Conservation (phyloP, 2,888 invertebrate genomes). For the Cephus runcator region DNA sequence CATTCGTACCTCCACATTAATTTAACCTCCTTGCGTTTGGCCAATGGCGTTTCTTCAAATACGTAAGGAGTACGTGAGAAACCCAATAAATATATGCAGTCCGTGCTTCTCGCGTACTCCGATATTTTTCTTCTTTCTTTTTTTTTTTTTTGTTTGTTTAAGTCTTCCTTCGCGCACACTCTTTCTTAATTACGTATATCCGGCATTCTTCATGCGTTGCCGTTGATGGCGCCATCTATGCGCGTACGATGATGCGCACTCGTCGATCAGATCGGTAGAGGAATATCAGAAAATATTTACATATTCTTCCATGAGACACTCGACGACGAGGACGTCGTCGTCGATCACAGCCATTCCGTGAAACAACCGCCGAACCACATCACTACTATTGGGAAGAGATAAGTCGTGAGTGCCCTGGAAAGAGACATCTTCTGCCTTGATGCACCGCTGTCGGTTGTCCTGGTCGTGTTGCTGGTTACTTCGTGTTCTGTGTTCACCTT, state of each 20-base stretch:
- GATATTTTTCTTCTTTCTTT: background rate
- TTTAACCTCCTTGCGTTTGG: no score
- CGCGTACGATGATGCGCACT: background rate
- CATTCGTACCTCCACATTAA: background rate
- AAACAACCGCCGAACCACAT: constrained; percentile 88
- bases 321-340: constrained; percentile 20
- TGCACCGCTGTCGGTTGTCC: constrained; percentile 60
- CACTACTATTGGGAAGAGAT: constrained; percentile 83
- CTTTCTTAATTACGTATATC: background rate
- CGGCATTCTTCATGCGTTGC: background rate
- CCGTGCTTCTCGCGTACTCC: background rate
- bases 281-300: constrained; percentile 27
- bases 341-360: constrained; percentile 83
- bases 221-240: background rate
- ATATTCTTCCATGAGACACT: constrained; percentile 14
- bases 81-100: background rate
- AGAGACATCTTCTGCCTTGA: constrained; percentile 67
- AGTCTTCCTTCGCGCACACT: background rate
- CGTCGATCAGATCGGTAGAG: constrained; percentile 5
- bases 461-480: constrained; percentile 53
- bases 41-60: background rate
- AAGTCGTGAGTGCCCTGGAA: constrained; percentile 75
- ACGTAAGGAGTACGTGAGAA: background rate
- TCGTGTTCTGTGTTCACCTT: constrained; percentile 45
- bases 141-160: background rate